Conservation (phyloP, 2,797 vertebrate genomes). For the Falco cherrug region DNA sequence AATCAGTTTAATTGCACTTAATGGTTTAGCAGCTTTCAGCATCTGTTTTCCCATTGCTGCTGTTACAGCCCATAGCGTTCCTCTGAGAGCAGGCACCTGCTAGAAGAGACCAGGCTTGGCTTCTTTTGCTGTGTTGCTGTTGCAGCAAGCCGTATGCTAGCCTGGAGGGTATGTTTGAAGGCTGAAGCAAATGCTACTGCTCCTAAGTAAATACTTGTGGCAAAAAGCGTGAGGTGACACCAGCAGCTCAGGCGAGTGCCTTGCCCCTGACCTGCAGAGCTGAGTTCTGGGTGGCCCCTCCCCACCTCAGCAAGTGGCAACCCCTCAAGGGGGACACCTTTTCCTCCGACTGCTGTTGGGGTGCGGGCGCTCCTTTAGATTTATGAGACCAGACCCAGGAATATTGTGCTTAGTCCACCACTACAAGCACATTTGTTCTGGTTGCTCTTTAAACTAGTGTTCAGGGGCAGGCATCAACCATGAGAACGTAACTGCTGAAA, state of each 20-base stretch:
- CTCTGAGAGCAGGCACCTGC: background rate
- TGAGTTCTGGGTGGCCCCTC: background rate
- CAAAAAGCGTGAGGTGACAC: background rate
- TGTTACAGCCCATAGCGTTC: background rate
- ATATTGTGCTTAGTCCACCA: too few species aligned
- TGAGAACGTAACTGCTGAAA: background rate
- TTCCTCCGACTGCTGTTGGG: background rate
- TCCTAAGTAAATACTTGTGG: background rate
- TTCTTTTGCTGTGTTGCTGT: background rate
- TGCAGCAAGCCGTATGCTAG: background rate
- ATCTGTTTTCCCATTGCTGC: background rate
- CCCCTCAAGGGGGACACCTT: background rate
- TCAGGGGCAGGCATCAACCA: background rate
- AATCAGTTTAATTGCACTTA: background rate
- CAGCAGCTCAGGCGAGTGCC: background rate
- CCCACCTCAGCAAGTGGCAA: background rate
- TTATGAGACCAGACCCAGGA: background rate
- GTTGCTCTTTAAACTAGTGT: background rate
- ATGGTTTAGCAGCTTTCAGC: background rate
- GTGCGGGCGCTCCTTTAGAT: fast-evolving
- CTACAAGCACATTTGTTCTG: background rate
- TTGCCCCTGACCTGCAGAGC: background rate
- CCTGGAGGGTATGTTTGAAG: background rate
- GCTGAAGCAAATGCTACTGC: background rate
- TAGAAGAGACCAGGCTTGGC: background rate